A percentile compares a stretch with the other conserved stretches of the same genome.
Evolutionary conservation across 1,140 invertebrate species (phyloP).

Genomic region (Penaeus vannamei): DNA sequence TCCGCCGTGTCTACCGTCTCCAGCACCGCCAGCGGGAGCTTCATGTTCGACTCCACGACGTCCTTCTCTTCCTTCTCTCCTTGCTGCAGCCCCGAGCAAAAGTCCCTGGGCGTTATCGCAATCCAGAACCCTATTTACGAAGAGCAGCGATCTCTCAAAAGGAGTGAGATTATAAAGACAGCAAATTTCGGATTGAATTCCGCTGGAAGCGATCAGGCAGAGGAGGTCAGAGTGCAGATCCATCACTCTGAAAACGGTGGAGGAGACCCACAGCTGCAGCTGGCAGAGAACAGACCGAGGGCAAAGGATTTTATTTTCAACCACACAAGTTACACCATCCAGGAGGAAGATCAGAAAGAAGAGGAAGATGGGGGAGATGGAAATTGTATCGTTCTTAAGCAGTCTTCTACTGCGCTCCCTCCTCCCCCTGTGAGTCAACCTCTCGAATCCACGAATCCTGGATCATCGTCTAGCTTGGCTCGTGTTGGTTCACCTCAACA

Average conservation of each 20-base stretch:
- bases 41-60: background rate
- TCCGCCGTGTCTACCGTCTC: background rate
- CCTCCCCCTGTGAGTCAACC: background rate
- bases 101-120: background rate
- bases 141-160: background rate
- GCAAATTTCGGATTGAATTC: background rate
- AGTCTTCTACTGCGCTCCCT: slow-evolving; percentile 7
- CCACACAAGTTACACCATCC: slow-evolving; percentile 28
- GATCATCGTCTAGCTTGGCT: too few relatives aligned
- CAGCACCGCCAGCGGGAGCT: slow-evolving; percentile 2
- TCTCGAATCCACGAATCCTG: too few relatives aligned
- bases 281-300: background rate
- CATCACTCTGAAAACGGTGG: background rate
- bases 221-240: background rate
- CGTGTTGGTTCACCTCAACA: too few relatives aligned
- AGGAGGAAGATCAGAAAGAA: slow-evolving; percentile 23
- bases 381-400: too few relatives aligned
- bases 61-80: background rate
- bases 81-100: background rate
- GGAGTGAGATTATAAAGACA: background rate
- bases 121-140: background rate
- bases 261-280: too few relatives aligned
- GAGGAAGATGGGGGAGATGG: background rate
- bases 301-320: background rate
- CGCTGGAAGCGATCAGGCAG: background rate